Base-by-base conservation (phyloP, 1,140 invertebrate genomes). In the Drosophila tsacasi region DNA sequence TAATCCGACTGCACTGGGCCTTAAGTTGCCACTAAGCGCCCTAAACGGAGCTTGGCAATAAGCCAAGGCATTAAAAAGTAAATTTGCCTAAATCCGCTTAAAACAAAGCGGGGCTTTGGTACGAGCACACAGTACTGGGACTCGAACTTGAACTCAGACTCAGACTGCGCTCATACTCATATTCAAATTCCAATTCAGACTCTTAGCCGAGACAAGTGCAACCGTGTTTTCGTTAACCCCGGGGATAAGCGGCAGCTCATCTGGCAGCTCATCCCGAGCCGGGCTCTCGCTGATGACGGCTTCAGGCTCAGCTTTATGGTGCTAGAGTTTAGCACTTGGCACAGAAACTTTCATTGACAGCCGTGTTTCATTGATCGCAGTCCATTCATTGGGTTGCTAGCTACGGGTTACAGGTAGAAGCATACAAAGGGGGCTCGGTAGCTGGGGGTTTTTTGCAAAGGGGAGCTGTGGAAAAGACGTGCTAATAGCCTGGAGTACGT, bases 41-140 rank as follows among this genome's bases (percentile, higher is more conserved):
- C 84, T 89, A 89, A 89, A 75, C 69, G 84, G 40, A 84, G 85
- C 65, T 79, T 54, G 83, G 81, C 85, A 90, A 87, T 89, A 84
- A 86, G 83, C 83, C 83, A 89, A 80, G 57, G 85, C 75, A 89
- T 89, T 89, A 89, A 76, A 89, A 89, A 89, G 84, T 89, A 89
- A 89, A 89, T 89, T 89, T 89, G 78, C 63, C 57, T 85, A 90
- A 89, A 89, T 68, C 84, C 85, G 76, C 84, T 75, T 68, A 47
- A 61, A 64, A 80, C 81, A 86, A 87, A 68, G 46, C 59, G 19
- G 35, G 63, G 52, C 72, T 57, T 75, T 55, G 62, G 49, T 17
- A 39, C 15, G 44, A 19, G 37, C 25, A 42, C 8, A 4, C 3
- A 37, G 35, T 1, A 46, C 30, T 46, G 1, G n/a, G 23, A 39